Base-by-base conservation (phyloP, 2,888 invertebrate genomes). In the Aleiodes leptofemur region DNA sequence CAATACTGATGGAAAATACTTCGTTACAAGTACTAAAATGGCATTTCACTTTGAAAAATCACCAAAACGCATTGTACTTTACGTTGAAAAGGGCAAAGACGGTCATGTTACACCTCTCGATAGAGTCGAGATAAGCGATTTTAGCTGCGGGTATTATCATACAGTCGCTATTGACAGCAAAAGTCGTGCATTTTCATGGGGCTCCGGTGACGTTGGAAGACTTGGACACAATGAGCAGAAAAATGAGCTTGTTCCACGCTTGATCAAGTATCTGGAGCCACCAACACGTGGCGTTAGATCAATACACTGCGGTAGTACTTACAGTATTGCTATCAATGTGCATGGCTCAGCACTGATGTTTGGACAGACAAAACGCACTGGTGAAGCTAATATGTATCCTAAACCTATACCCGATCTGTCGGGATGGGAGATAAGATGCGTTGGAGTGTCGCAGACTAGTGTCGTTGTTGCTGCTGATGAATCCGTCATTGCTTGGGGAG, bases 311-410 rank as follows among this genome's bases (percentile, higher is more conserved):
- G 98, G 98, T 0, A 94, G 96, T 29, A 94, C 96, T 0, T 98
- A 94, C 90, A 96, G 96, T 85, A 92, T 98, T 83, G 96, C 95
- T 8, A 92, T 97, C 75, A 96, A 95, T 84, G 96, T 89, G 0
- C 89, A 89, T 56, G 89, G 89, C 4, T 82, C 84, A 13, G 86
- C 86, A 14, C 74, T 89, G 61, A 85, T 98, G 89, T 98, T 97
- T 90, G 98, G 98, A 0, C 97, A 97, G 87, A 96, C 96, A 0
- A 98, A 97, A 87, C 94, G 96, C 75, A 96, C 96, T 0, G 98
- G 97, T 0, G 98, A 98, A 88, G 98, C 98, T 3, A 97, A 97
- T 83, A 98, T 98, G 98, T 98, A 98, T 87, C 98, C 98, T 0
- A 98, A 98, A 87, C 96, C 97, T 0, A 95, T 98, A 3, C 97